These are phyloP conservation scores for Drosophila pectinifera DNA, from an alignment of 1,140 invertebrate genomes.

Conservation along the genomic window DNA sequence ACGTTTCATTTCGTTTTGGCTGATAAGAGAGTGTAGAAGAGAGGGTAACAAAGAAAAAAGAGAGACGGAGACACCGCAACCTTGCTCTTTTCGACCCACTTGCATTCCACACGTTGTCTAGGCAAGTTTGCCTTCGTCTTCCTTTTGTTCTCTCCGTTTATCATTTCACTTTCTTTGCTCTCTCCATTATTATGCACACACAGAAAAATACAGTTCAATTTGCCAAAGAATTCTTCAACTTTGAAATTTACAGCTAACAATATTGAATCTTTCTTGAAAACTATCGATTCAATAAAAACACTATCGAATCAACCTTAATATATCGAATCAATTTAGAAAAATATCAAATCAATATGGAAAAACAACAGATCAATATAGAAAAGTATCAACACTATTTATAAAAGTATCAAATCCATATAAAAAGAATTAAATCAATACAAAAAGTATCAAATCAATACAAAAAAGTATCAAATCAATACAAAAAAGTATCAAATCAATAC, in stretches of 20 bases:
- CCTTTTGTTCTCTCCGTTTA: conserved; percentile 20
- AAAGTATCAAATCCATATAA: not conserved
- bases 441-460: not conserved
- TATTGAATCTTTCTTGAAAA: not conserved
- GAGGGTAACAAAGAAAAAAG: not conserved
- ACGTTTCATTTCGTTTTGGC: conserved; percentile 61
- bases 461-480: no score
- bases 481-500: not conserved
- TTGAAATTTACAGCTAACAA: no score
- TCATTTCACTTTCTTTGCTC: conserved; percentile 49
- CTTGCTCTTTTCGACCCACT: conserved; percentile 29
- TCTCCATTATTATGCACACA: conserved; percentile 4
- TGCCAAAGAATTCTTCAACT: no score
- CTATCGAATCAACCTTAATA: no score
- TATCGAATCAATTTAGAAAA: not conserved
- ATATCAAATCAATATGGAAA: not conserved
- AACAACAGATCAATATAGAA: not conserved
- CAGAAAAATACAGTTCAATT: not conserved
- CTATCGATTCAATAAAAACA: no score
- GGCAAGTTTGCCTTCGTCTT: conserved; percentile 25
- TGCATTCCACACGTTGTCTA: conserved; percentile 50
- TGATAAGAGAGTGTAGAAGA: conserved; percentile 25
- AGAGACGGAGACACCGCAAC: not conserved
- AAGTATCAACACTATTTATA: not conserved
- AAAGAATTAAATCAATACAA: not conserved